These are phyloP conservation scores for Uromys caudimaculatus DNA, from an alignment of 2,797 vertebrate genomes.

Conservation along the genomic window DNA sequence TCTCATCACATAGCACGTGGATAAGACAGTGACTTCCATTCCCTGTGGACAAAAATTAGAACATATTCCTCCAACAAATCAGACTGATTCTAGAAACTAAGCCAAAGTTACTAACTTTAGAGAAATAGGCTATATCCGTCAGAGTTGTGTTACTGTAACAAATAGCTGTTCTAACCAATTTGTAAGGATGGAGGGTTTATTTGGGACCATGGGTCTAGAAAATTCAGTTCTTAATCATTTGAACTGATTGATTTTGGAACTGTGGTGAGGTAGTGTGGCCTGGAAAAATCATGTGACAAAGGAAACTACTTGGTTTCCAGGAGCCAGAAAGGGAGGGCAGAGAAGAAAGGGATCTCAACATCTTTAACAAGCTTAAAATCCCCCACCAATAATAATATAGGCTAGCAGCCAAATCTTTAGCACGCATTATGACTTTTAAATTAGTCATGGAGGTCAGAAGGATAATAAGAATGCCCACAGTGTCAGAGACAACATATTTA, in stretches of 20 bases:
- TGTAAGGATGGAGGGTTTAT: background rate
- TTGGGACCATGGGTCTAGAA: background rate
- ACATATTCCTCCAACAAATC: background rate
- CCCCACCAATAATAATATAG: background rate
- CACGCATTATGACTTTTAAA: background rate
- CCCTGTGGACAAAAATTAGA: background rate
- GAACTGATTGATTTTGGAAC: background rate
- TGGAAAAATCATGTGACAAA: background rate
- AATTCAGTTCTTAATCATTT: background rate
- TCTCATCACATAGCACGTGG: background rate
- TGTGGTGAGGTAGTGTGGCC: background rate
- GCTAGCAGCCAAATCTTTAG: background rate
- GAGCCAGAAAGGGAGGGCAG: background rate
- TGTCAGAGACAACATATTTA: background rate
- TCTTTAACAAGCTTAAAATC: background rate
- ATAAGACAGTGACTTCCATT: background rate
- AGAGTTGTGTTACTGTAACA: background rate
- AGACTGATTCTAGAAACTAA: background rate
- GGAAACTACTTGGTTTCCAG: background rate
- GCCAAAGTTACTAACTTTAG: background rate
- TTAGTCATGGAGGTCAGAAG: background rate
- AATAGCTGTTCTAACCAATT: background rate
- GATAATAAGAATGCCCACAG: background rate
- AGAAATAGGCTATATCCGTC: background rate
- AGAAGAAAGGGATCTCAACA: too few species aligned